A percentile compares a stretch with the other conserved stretches of the same genome.
phyloP scores from a whole-genome alignment of 2,113 vertebrate species.

The Meles meles region DNA sequence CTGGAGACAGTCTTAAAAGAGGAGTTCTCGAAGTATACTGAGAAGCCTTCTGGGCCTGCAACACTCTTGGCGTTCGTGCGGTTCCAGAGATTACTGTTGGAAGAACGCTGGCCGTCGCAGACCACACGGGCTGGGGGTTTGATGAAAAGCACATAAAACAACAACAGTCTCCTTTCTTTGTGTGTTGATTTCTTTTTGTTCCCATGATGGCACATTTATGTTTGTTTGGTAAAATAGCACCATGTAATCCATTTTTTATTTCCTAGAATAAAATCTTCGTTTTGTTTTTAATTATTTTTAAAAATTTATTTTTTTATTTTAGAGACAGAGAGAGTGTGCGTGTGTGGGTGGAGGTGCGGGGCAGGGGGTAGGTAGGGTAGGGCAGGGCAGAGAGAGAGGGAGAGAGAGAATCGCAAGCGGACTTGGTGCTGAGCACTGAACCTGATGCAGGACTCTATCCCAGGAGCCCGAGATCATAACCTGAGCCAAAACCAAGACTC shows the following conservation, averaged over 20 bases:
- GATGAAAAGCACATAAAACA: neutral
- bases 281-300: neutral
- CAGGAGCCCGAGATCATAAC: neutral
- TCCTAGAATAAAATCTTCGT: neutral
- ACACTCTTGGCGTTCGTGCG: neutral
- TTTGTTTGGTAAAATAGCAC: slow-evolving; percentile 11
- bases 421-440: neutral
- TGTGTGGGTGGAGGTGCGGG: rapidly evolving
- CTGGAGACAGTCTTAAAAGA: neutral
- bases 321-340: neutral
- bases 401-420: neutral
- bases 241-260: neutral
- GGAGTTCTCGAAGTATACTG: neutral
- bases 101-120: neutral
- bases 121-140: neutral
- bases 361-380: neutral
- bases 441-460: neutral
- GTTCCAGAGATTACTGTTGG: neutral
- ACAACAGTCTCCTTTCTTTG: neutral
- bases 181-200: neutral
- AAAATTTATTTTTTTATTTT: neutral
- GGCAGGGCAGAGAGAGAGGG: neutral
- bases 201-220: neutral
- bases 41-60: neutral
- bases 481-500: neutral